phyloP scores from a whole-genome alignment of 2,113 vertebrate genomes.

The Halichoerus grypus region DNA sequence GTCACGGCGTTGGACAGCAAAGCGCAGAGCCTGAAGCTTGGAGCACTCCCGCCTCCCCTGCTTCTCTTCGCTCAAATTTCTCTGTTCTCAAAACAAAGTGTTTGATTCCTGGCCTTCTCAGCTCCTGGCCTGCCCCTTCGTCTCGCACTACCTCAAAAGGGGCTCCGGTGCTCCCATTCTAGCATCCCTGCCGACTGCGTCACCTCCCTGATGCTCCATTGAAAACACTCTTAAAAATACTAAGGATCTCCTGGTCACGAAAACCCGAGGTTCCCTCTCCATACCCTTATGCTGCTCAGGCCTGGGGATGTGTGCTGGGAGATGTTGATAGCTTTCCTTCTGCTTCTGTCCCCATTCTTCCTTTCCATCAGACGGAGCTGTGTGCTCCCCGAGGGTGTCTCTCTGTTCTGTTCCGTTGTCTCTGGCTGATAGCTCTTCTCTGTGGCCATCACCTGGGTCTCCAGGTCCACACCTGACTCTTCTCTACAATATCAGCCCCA shows the following conservation, averaged over 20 bases:
- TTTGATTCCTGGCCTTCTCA: neutral
- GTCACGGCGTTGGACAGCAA: neutral
- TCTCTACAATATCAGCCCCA: neutral
- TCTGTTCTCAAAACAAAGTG: neutral
- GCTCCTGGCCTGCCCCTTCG: neutral
- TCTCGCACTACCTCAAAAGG: neutral
- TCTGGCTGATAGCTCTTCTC: neutral
- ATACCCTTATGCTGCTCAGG: too few relatives aligned
- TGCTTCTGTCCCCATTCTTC: rapidly evolving
- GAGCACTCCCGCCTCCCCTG: neutral
- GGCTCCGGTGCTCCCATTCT: too few relatives aligned
- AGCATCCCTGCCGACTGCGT: neutral
- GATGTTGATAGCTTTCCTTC: neutral
- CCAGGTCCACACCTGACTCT: neutral
- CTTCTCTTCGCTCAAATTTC: neutral
- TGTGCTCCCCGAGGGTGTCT: neutral
- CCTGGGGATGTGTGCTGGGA: rapidly evolving
- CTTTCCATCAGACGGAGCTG: rapidly evolving
- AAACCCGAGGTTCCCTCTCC: too few relatives aligned
- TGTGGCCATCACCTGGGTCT: neutral
- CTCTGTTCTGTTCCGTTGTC: too few relatives aligned
- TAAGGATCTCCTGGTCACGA: too few relatives aligned
- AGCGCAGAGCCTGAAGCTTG: neutral
- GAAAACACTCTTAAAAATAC: too few relatives aligned
- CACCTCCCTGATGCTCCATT: neutral